phyloP scores from a whole-genome alignment of 2,888 invertebrate genomes.

The Tridacna gigas region DNA sequence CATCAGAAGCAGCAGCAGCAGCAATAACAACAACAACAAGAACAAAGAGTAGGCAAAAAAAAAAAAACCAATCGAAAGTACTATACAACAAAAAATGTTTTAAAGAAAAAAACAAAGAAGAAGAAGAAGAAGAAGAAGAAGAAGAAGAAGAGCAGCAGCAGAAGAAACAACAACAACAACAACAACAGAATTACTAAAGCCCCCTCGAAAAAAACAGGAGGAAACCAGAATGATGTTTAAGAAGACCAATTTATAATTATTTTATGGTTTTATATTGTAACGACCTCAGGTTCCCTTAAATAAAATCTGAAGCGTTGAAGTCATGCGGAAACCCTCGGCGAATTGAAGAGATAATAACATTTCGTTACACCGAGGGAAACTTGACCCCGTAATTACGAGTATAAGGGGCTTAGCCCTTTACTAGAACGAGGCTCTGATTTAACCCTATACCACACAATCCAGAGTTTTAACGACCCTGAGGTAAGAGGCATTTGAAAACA shows the following conservation, averaged over 20 bases:
- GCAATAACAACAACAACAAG: no score
- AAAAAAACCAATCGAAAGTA: no score
- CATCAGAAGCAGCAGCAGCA: no score
- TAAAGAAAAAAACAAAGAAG: neutral
- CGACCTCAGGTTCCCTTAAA: neutral
- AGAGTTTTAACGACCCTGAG: no score
- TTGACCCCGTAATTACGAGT: slow-evolving; percentile 43
- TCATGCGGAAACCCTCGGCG: neutral
- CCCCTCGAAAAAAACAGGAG: no score
- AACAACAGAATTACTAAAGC: neutral
- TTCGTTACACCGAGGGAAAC: slow-evolving; percentile 41
- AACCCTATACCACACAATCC: neutral
- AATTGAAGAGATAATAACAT: slow-evolving; percentile 38
- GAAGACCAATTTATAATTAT: neutral
- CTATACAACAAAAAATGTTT: no score
- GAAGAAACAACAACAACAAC: neutral
- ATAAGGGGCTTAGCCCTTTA: slow-evolving; percentile 13
- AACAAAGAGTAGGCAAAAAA: no score
- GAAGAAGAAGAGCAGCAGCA: neutral
- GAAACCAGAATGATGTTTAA: neutral
- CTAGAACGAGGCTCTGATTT: neutral
- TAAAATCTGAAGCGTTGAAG: slow-evolving; percentile 4
- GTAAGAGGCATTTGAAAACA: no score
- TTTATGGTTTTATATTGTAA: neutral
- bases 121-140: slow-evolving; percentile 5